Base-by-base conservation (phyloP, 2,888 invertebrate genomes). In the Zygaena filipendulae region DNA sequence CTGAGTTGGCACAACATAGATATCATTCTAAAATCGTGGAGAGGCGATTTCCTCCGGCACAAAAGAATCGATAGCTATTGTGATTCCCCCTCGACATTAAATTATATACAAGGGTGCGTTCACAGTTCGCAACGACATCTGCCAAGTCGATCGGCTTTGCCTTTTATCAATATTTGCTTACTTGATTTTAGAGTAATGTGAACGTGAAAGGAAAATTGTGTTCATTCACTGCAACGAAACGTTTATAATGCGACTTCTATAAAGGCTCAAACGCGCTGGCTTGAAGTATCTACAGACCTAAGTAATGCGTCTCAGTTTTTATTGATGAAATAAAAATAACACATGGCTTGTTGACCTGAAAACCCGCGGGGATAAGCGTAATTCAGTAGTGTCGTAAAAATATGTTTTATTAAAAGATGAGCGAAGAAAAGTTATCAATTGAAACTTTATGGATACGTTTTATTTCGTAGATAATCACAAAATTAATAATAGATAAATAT, bases 31-130 rank as follows among this genome's bases (percentile, higher is more conserved):
- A 59, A 52, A 59, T 56, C 52, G 45, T 48, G 53, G 49, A 56
- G 53, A 52, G 50, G 37, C 57, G 55, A 61, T 61, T 58, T 62
- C 64, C 59, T 40, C 30, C 51, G 53, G 50, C 47, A 59, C 55
- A 60, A 60, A 61, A 49, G 62, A 60, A 69, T 69, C 72, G 59
- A 68, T 70, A 61, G 47, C 64, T 51, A 66, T 72, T 70, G 71
- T 69, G 58, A 57, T 60, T 44, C 61, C 62, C 68, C 71, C 64
- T 47, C 49, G 49, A 56, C 63, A 62, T 66, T 66, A 62, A 69
- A 68, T 68, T 67, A 67, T 58, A 59, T 57, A 52, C 50, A 44
- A 64, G 70, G 70, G 68, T 58, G 63, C 49, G 47, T 40, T 32
- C 19, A 14, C 20, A 29, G 21, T 26, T 39, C 26, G 27, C 30